These are phyloP conservation scores for Antechinus flavipes DNA, from an alignment of 2,113 vertebrate genomes.

Conservation along the genomic window DNA sequence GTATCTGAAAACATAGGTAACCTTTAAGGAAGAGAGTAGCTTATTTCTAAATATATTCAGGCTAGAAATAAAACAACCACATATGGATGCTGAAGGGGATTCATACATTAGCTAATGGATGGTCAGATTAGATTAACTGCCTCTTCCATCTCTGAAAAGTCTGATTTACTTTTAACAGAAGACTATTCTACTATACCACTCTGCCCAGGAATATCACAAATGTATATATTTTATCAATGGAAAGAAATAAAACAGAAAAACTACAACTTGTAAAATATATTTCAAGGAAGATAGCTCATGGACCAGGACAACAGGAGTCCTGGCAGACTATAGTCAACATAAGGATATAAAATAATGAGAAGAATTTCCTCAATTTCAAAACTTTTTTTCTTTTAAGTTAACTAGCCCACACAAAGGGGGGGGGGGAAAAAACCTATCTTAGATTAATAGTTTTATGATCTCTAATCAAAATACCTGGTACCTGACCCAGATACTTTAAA, in stretches of 20 bases:
- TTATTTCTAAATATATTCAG: neutral
- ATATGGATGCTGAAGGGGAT: neutral
- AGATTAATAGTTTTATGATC: neutral
- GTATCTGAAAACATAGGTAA: neutral
- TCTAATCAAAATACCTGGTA: neutral
- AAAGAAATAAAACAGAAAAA: neutral
- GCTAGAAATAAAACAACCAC: neutral
- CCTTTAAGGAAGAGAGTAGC: neutral
- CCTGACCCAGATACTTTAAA: neutral
- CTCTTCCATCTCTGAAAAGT: neutral
- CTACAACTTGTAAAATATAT: neutral
- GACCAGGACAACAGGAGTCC: neutral
- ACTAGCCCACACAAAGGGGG: neutral
- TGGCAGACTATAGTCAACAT: neutral
- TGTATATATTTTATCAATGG: neutral
- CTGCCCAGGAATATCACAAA: neutral
- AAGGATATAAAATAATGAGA: neutral
- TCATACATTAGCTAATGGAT: neutral
- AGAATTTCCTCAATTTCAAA: neutral
- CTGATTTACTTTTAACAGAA: neutral
- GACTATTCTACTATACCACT: neutral
- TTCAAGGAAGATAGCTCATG: neutral
- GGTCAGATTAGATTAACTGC: neutral
- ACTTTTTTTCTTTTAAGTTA: neutral
- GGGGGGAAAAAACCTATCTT: neutral